phyloP scores from a whole-genome alignment of 2,113 vertebrate species.

The Triplophysa rosa region DNA sequence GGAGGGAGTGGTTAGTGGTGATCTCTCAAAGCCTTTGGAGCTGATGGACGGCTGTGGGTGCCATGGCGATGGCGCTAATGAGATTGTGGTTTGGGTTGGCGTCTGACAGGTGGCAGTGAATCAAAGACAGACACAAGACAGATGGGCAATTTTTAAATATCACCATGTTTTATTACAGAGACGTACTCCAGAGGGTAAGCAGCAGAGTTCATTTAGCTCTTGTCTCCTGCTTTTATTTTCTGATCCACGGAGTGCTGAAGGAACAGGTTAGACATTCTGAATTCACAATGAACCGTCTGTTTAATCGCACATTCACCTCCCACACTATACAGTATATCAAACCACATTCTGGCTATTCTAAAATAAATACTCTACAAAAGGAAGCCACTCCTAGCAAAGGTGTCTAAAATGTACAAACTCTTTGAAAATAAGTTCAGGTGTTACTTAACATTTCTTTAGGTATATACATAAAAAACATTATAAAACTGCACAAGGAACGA shows the following conservation, averaged over 20 bases:
- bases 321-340: constrained; percentile 36
- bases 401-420: constrained; percentile 81
- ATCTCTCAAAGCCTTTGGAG: constrained; percentile 53
- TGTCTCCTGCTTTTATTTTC: constrained; percentile 13
- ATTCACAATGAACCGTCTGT: neutral
- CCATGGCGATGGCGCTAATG: constrained; percentile 61
- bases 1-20: constrained; percentile 26
- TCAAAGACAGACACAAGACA: constrained; percentile 57
- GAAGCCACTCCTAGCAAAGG: constrained; percentile 67
- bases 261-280: neutral
- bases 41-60: constrained; percentile 59
- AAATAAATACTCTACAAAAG: constrained; percentile 90
- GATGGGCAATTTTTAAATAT: constrained; percentile 65
- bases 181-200: constrained; percentile 64
- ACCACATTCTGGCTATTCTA: constrained; percentile 69
- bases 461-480: constrained; percentile 81
- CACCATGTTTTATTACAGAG: constrained; percentile 71
- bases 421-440: constrained; percentile 76
- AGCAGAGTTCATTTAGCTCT: constrained; percentile 42
- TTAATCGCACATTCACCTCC: constrained; percentile 4
- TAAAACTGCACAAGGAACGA: constrained; percentile 78
- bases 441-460: constrained; percentile 76
- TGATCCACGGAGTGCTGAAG: neutral
- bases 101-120: constrained; percentile 63
- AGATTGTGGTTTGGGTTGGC: constrained; percentile 60